Evolutionary conservation across 2,888 invertebrate species (phyloP).

Genomic region (Ichneumoninae sp.): DNA sequence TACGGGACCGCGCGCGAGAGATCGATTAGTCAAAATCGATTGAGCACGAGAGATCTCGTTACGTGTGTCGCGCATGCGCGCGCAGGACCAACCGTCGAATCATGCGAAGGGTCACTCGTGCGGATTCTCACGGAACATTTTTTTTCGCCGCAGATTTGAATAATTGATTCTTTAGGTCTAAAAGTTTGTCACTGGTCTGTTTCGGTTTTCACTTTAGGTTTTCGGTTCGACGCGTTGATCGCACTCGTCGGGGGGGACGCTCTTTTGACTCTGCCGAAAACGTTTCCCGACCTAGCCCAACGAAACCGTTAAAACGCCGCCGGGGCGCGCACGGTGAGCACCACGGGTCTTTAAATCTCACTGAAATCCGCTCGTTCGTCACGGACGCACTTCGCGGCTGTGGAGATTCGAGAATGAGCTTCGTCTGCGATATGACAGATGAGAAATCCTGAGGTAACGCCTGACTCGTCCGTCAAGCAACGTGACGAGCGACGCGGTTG

Average conservation of each 20-base stretch:
- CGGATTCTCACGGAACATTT: constrained; percentile 25
- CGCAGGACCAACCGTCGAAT: constrained; percentile 46
- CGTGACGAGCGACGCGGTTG: constrained; percentile 3
- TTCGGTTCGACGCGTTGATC: neutral
- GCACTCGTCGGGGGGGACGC: neutral
- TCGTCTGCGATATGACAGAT: neutral
- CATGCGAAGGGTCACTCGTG: constrained; percentile 23
- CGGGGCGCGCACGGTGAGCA: neutral
- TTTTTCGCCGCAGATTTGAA: neutral
- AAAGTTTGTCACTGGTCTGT: neutral
- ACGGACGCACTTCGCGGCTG: neutral
- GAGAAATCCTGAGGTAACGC: neutral
- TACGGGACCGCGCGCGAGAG: constrained; percentile 36
- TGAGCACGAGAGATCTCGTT: constrained; percentile 51
- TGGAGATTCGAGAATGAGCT: neutral
- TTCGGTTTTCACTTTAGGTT: neutral
- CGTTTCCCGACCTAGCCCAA: constrained; percentile 8
- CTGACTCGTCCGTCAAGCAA: neutral
- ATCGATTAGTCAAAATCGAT: constrained; percentile 63
- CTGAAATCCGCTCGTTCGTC: neutral
- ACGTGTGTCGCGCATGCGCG: constrained; percentile 53
- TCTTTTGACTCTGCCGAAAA: constrained; percentile 11
- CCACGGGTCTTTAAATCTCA: constrained; percentile 6
- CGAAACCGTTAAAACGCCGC: neutral
- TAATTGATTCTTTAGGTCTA: neutral